Evolutionary conservation across 2,113 vertebrate species (phyloP).

Genomic region (Colinus virginianus): DNA sequence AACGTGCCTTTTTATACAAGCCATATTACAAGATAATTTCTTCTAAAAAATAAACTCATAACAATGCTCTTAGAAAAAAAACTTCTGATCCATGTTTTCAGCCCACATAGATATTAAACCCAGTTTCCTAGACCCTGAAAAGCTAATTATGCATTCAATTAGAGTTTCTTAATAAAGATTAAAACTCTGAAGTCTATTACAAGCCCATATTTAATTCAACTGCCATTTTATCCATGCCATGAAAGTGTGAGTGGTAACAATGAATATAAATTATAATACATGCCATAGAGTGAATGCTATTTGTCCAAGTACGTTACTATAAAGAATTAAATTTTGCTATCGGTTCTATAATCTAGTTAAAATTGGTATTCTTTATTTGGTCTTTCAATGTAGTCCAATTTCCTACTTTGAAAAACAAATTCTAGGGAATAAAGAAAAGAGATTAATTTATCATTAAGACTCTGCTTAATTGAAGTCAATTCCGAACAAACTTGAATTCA

Average conservation of each 20-base stretch:
- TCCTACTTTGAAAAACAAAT: conserved; percentile 96
- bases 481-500: conserved; percentile 98
- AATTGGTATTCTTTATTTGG: conserved; percentile 94
- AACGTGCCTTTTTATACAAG: conserved; percentile 52
- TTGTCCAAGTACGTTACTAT: conserved; percentile 88
- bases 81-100: conserved; percentile 80
- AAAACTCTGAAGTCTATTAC: conserved; percentile 88
- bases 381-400: conserved; percentile 92
- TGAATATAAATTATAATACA: conserved; percentile 91
- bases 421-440: conserved; percentile 95
- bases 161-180: conserved; percentile 88
- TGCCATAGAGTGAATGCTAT: conserved; percentile 86
- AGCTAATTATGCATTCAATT: conserved; percentile 88
- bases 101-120: conserved; percentile 82
- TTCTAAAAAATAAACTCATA: conserved; percentile 73
- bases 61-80: conserved; percentile 73
- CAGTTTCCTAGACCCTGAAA: conserved; percentile 86
- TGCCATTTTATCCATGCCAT: conserved; percentile 87
- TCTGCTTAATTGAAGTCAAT: conserved; percentile 99
- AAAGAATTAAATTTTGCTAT: conserved; percentile 97
- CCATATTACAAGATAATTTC: conserved; percentile 55
- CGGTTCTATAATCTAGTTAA: conserved; percentile 90
- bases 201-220: conserved; percentile 89
- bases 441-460: conserved; percentile 99
- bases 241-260: conserved; percentile 87